Evolutionary conservation across 2,797 vertebrate genomes (phyloP).

Genomic region (Cetoscarus ocellatus): DNA sequence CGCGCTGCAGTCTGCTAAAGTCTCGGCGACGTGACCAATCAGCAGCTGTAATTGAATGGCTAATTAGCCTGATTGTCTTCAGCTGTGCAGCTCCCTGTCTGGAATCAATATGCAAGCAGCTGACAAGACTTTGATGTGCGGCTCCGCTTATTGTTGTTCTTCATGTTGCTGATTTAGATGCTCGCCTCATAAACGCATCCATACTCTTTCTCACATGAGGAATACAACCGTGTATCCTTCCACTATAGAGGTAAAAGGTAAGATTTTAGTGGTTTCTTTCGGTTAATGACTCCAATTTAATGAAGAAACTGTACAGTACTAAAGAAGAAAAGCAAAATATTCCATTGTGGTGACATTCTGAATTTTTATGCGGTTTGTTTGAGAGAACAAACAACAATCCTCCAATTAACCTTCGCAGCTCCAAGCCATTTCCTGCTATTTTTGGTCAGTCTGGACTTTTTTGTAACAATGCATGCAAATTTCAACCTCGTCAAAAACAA

Average conservation of each 20-base stretch:
- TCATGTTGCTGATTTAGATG: slow-evolving; percentile 32
- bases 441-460: no score
- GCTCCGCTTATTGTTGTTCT: slow-evolving; percentile 29
- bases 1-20: slow-evolving; percentile 11
- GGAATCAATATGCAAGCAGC: slow-evolving; percentile 61
- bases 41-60: slow-evolving; percentile 45
- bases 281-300: no score
- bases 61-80: slow-evolving; percentile 67
- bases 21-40: slow-evolving; percentile 56
- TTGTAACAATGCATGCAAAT: no score
- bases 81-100: slow-evolving; percentile 50
- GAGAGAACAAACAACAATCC: no score
- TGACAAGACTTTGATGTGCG: slow-evolving; percentile 35
- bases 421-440: no score
- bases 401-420: no score
- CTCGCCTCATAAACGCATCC: background rate
- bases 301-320: background rate
- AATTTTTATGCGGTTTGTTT: no score
- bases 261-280: no score
- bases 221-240: background rate
- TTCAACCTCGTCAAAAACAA: no score
- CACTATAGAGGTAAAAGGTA: background rate
- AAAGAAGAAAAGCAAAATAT: no score
- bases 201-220: background rate
- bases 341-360: no score